These are phyloP conservation scores for Bimastos eiseni DNA, from an alignment of 2,888 invertebrate species.

Conservation along the genomic window DNA sequence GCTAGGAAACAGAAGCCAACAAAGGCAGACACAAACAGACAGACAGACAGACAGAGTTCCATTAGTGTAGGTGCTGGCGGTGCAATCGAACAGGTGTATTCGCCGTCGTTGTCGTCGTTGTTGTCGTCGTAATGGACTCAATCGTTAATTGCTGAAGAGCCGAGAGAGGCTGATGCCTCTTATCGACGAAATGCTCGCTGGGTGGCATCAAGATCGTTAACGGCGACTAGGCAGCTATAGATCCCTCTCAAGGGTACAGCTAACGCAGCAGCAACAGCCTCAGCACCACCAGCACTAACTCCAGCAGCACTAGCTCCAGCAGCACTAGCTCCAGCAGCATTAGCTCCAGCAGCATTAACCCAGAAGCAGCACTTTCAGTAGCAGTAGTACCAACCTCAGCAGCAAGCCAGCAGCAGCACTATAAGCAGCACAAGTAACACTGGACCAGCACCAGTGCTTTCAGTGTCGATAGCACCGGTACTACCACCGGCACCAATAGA, in stretches of 20 bases:
- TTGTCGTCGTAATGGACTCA: neutral
- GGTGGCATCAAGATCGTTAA: neutral
- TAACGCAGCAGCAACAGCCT: neutral
- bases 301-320: no score
- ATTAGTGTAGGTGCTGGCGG: conserved; percentile 2
- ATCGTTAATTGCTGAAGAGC: neutral
- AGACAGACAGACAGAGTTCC: neutral
- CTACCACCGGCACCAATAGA: no score
- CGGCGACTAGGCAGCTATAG: neutral
- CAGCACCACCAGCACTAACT: no score
- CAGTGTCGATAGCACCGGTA: no score
- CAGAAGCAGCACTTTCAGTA: no score
- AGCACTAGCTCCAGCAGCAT: no score
- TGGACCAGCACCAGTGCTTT: no score
- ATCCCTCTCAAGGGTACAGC: neutral
- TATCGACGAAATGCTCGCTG: neutral
- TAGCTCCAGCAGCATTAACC: no score
- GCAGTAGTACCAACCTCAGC: no score
- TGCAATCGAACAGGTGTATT: conserved; percentile 6
- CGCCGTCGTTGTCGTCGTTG: neutral
- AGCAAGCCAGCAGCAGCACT: no score
- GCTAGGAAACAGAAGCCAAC: no score
- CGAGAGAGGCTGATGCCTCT: neutral
- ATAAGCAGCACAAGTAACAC: no score
- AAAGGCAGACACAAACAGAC: neutral